Evolutionary conservation across 2,797 vertebrate genomes (phyloP).

Genomic region (Hydrocynus forskahlii): DNA sequence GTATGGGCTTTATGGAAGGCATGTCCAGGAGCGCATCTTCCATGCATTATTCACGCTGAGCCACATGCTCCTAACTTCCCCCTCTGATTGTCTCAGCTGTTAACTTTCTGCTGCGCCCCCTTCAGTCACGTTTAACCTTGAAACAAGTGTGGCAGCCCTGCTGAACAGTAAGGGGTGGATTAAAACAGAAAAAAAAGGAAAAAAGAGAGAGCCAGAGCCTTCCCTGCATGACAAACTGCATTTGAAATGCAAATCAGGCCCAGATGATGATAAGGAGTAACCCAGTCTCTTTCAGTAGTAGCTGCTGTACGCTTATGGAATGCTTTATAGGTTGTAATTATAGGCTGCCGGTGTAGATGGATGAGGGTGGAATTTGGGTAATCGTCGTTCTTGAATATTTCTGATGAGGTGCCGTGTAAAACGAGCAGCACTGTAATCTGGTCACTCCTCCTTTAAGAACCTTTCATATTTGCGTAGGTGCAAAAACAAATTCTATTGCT

Average conservation of each 20-base stretch:
- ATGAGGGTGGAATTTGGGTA: background rate
- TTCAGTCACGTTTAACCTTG: slow-evolving; percentile 50
- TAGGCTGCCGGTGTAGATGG: slow-evolving; percentile 8
- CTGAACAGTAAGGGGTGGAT: background rate
- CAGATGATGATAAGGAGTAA: slow-evolving; percentile 39
- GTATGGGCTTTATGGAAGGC: slow-evolving; percentile 16
- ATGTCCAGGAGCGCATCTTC: slow-evolving; percentile 7
- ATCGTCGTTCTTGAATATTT: background rate
- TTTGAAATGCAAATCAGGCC: slow-evolving; percentile 57
- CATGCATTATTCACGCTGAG: slow-evolving; percentile 13
- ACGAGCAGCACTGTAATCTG: background rate
- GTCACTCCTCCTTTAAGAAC: slow-evolving; percentile 4
- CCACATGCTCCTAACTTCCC: slow-evolving; percentile 20
- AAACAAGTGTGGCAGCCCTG: slow-evolving; percentile 31
- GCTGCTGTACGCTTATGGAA: slow-evolving; percentile 21
- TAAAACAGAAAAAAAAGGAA: background rate
- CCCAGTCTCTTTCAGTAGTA: slow-evolving; percentile 34
- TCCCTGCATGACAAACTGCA: slow-evolving; percentile 48
- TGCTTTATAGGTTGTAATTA: slow-evolving; percentile 3
- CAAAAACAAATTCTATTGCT: background rate
- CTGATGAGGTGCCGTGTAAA: slow-evolving; percentile 7
- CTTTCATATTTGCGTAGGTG: slow-evolving; percentile 2
- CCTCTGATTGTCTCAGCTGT: slow-evolving; percentile 25
- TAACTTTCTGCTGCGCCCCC: slow-evolving; percentile 38
- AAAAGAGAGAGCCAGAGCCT: slow-evolving; percentile 8